Evolutionary conservation across 2,113 vertebrate species (phyloP).

Genomic region (Tachysurus vachellii): DNA sequence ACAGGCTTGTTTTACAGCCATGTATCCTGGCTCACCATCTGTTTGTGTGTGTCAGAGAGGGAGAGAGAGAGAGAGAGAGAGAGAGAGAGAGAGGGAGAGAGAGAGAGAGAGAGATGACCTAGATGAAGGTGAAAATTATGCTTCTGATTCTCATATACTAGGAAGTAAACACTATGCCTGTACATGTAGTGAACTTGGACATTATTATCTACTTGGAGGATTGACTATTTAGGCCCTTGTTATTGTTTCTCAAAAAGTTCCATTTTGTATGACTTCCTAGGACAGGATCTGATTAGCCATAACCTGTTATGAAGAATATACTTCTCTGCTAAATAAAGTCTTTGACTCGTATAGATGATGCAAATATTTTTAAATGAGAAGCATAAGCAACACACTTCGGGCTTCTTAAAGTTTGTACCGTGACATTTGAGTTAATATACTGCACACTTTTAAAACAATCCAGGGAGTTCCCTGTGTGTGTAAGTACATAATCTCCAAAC

Average conservation of each 20-base stretch:
- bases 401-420: not conserved
- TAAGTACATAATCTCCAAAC: slow-evolving; percentile 37
- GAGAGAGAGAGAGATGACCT: not conserved
- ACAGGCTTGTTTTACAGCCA: slow-evolving; percentile 76
- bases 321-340: not conserved
- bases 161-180: slow-evolving; percentile 59
- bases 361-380: not conserved
- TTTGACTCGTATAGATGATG: not conserved
- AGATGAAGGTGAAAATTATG: slow-evolving; percentile 40
- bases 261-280: not conserved
- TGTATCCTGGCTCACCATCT: slow-evolving; percentile 68
- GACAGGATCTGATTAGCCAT: not conserved
- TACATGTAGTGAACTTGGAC: not conserved
- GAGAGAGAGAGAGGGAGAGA: not conserved
- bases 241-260: no score
- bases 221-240: not conserved
- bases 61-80: not conserved
- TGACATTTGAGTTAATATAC: not conserved
- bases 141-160: slow-evolving; percentile 53
- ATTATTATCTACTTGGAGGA: not conserved
- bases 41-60: slow-evolving; percentile 49
- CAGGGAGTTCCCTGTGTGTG: slow-evolving; percentile 60
- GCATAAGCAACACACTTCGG: not conserved
- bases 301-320: not conserved
- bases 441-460: not conserved